Evolutionary conservation across 2,113 vertebrate genomes (phyloP).

Genomic region (Alligator sinensis): DNA sequence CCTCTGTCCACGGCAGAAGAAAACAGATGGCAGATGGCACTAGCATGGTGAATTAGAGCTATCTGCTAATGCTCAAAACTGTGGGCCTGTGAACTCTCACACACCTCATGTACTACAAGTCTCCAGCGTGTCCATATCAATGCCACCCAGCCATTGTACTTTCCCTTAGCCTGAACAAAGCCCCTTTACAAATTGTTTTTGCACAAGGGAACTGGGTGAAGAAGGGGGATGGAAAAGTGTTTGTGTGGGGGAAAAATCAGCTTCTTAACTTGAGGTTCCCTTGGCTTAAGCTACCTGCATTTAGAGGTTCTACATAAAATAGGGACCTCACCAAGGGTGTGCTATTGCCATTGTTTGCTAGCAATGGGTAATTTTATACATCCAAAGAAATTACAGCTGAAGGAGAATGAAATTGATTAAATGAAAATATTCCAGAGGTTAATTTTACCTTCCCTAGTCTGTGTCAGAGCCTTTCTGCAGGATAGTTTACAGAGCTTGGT

Average conservation of each 20-base stretch:
- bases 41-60: rapidly evolving
- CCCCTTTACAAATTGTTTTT: not conserved
- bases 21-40: not conserved
- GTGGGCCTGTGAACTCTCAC: not conserved
- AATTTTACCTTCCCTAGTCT: not conserved
- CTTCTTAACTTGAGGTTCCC: not conserved
- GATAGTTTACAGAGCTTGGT: not conserved
- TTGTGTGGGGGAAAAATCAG: not conserved
- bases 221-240: not conserved
- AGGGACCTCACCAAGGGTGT: not conserved
- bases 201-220: not conserved
- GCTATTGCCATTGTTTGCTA: not conserved
- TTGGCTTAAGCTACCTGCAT: not conserved
- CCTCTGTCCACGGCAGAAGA: not conserved
- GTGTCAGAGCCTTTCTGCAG: not conserved
- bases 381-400: not conserved
- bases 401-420: not conserved
- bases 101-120: not conserved
- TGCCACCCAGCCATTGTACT: not conserved
- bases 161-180: not conserved
- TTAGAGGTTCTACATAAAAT: not conserved
- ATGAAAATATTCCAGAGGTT: not conserved
- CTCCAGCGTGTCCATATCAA: rapidly evolving
- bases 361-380: rapidly evolving
- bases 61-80: not conserved